Evolutionary conservation across 1,140 invertebrate species (phyloP).

Genomic region (Platyscapa corneri): DNA sequence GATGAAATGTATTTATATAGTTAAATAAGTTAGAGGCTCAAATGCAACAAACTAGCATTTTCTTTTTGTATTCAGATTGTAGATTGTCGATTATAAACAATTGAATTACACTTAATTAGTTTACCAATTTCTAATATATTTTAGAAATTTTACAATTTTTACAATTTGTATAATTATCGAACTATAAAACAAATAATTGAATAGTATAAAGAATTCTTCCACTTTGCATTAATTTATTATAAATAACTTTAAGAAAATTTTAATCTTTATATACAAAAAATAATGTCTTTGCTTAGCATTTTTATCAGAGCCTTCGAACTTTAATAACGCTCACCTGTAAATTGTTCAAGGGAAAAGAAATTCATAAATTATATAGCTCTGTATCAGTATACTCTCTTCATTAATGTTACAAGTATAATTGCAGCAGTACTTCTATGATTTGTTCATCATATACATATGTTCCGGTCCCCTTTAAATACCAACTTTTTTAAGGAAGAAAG

Average conservation of each 20-base stretch:
- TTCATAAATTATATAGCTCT: conserved; percentile 21
- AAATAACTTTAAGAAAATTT: conserved; percentile 29
- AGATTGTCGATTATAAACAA: conserved; percentile 23
- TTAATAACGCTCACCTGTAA: conserved; percentile 28
- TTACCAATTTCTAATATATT: conserved; percentile 33
- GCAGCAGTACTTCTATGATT: conserved; percentile 28
- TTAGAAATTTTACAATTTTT: conserved; percentile 50
- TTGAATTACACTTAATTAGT: conserved; percentile 17
- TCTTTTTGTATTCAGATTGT: conserved; percentile 28
- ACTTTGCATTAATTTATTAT: conserved; percentile 28
- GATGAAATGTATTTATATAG: conserved; percentile 2
- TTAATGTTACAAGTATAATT: conserved; percentile 16
- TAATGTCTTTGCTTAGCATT: conserved; percentile 38
- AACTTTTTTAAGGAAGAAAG: conserved; percentile 35
- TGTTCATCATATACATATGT: conserved; percentile 21
- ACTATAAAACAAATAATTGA: conserved; percentile 44
- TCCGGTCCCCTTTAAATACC: conserved; percentile 47
- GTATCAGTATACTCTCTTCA: conserved; percentile 10
- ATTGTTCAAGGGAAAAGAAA: conserved; percentile 12
- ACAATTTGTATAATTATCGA: conserved; percentile 42
- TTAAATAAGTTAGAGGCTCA: conserved; percentile 36
- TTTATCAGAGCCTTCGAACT: conserved; percentile 44
- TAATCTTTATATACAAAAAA: conserved; percentile 48
- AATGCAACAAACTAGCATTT: conserved; percentile 45
- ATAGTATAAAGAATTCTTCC: conserved; percentile 30